A percentile compares a stretch with the other conserved stretches of the same genome.
These are phyloP conservation scores for Brassicogethes aeneus DNA, from an alignment of 2,888 invertebrate genomes.

Conservation along the genomic window DNA sequence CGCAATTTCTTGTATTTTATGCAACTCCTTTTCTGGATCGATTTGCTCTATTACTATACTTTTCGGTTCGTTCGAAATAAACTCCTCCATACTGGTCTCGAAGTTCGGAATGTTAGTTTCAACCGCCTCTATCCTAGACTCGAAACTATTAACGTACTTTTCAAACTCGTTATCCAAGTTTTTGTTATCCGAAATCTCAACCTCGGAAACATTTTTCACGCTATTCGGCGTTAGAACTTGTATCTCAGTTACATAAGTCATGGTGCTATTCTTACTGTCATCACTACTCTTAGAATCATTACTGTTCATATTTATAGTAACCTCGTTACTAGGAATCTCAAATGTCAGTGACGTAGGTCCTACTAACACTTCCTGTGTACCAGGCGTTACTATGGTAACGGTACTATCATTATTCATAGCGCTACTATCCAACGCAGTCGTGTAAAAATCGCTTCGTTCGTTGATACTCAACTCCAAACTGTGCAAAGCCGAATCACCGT, in stretches of 20 bases:
- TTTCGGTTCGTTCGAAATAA: slow-evolving; percentile 17
- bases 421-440: slow-evolving; percentile 45
- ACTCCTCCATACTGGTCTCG: slow-evolving; percentile 24
- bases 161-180: slow-evolving; percentile 37
- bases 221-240: slow-evolving; percentile 52
- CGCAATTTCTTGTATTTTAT: slow-evolving; percentile 37
- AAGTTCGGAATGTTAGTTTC: slow-evolving; percentile 30
- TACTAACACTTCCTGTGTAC: slow-evolving; percentile 16
- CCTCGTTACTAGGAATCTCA: no score
- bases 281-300: no score
- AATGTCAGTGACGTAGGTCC: slow-evolving; percentile 9
- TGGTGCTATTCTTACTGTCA: slow-evolving; percentile 23
- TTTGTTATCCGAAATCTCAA: slow-evolving; percentile 30
- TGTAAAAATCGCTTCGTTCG: slow-evolving; percentile 33
- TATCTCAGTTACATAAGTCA: slow-evolving; percentile 65
- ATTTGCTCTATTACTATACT: slow-evolving; percentile 22
- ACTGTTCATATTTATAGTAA: no score
- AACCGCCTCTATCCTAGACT: slow-evolving; percentile 25
- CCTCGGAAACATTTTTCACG: slow-evolving; percentile 25
- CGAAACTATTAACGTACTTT: slow-evolving; percentile 35
- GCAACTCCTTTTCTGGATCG: slow-evolving; percentile 32
- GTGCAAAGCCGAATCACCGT: slow-evolving; percentile 26
- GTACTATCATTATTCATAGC: slow-evolving; percentile 27
- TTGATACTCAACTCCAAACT: slow-evolving; percentile 28
- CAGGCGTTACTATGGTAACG: slow-evolving; percentile 26